Conservation (phyloP, 2,888 invertebrate genomes). For the Hemicrepidius hirtus region DNA sequence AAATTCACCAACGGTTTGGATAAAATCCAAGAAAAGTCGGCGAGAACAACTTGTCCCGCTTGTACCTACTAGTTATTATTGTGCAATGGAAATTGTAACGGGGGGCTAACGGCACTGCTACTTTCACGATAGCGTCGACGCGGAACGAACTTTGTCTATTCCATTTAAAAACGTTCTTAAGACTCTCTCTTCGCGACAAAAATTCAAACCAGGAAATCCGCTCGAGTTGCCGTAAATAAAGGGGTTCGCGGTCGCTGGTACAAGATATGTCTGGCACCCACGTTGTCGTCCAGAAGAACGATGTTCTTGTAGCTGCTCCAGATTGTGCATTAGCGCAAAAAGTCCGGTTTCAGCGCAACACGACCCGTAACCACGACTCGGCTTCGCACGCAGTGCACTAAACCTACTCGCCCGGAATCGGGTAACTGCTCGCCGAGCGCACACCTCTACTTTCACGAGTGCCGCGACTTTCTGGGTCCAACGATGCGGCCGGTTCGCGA, state of each 20-base stretch:
- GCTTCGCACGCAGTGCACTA: conserved; percentile 66
- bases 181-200: conserved; percentile 46
- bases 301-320: conserved; percentile 29
- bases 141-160: conserved; percentile 53
- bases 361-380: conserved; percentile 32
- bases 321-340: conserved; percentile 41
- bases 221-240: conserved; percentile 9
- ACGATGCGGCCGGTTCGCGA: conserved; percentile 40
- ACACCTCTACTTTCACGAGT: conserved; percentile 62
- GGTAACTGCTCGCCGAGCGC: conserved; percentile 56
- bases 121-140: conserved; percentile 57
- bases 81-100: conserved; percentile 53
- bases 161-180: conserved; percentile 44
- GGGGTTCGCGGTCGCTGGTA: neutral
- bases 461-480: conserved; percentile 50
- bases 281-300: conserved; percentile 6
- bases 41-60: conserved; percentile 25
- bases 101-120: conserved; percentile 55
- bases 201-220: conserved; percentile 43
- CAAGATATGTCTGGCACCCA: conserved; percentile 26
- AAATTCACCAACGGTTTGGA: conserved; percentile 19
- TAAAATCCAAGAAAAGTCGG: conserved; percentile 30
- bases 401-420: conserved; percentile 61
- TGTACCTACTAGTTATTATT: conserved; percentile 42
- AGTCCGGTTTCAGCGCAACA: conserved; percentile 37